Percentiles rank a stretch among this genome's conserved stretches.
Conservation (phyloP, 2,888 invertebrate species). For the Ctenicera cuprea region DNA sequence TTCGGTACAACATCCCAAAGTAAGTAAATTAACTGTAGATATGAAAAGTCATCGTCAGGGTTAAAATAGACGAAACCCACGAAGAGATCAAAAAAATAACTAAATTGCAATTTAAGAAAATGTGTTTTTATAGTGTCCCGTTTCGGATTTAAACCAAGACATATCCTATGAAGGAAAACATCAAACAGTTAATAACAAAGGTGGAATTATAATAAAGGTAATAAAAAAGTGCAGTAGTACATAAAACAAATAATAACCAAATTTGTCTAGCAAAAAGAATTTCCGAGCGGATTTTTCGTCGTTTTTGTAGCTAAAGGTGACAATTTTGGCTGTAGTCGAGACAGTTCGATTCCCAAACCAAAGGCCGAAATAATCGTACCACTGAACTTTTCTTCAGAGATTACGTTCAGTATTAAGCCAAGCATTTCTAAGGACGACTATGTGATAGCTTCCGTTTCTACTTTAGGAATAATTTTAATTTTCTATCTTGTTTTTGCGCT, state of each 20-base stretch:
- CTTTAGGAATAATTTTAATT: conserved; percentile 74
- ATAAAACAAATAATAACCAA: conserved; percentile 1
- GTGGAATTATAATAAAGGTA: conserved; percentile 86
- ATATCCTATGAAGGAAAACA: conserved; percentile 80
- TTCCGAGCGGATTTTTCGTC: conserved; percentile 84
- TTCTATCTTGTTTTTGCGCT: conserved; percentile 74
- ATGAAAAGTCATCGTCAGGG: neutral
- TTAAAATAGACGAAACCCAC: too few species aligned
- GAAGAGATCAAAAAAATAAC: too few species aligned
- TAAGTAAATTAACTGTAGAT: conserved; percentile 62
- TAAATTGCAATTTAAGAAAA: too few species aligned
- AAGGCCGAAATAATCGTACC: conserved; percentile 35
- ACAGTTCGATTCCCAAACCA: conserved; percentile 66
- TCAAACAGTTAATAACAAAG: conserved; percentile 85
- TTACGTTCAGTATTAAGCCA: conserved; percentile 74
- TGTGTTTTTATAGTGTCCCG: conserved; percentile 85
- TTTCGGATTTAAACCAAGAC: conserved; percentile 86
- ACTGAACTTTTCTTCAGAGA: conserved; percentile 66
- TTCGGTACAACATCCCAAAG: conserved; percentile 85
- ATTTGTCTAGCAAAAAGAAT: conserved; percentile 78
- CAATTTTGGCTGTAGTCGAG: conserved; percentile 75
- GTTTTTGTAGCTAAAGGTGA: conserved; percentile 85
- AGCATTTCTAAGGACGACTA: conserved; percentile 80
- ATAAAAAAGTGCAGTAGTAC: conserved; percentile 61
- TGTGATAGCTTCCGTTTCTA: conserved; percentile 75